Conservation (phyloP, 2,797 vertebrate species). For the Sandelia bainsii region DNA sequence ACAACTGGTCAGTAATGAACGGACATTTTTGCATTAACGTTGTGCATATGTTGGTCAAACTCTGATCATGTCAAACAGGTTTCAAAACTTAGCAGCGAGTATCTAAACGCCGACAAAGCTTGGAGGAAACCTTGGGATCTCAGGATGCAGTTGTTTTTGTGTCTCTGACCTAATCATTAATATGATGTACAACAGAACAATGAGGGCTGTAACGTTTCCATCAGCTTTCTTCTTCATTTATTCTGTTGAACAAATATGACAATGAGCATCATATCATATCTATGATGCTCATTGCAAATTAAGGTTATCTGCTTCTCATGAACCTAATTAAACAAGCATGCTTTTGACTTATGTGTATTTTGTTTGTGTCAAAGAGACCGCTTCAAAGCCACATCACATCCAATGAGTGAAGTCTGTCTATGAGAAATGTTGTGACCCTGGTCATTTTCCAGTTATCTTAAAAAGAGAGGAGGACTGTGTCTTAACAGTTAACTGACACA, state of each 20-base stretch:
- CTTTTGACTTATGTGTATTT: conserved; percentile 15
- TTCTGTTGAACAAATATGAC: background rate
- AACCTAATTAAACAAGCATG: conserved; percentile 70
- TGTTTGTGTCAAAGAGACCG: conserved; percentile 68
- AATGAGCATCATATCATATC: background rate
- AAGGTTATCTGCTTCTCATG: conserved; percentile 70
- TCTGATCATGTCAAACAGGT: too few species aligned
- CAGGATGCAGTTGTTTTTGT: too few species aligned
- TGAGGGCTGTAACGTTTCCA: background rate
- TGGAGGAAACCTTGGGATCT: too few species aligned
- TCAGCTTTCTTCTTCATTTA: background rate
- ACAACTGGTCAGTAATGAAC: too few species aligned
- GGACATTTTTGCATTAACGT: too few species aligned
- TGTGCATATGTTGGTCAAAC: too few species aligned
- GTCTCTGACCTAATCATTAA: too few species aligned
- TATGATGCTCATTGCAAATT: conserved; percentile 39
- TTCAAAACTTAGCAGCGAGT: too few species aligned
- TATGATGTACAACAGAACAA: background rate
- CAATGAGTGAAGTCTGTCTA: conserved; percentile 32
- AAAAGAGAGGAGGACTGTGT: conserved; percentile 15
- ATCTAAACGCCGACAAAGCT: too few species aligned
- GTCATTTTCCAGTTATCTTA: conserved; percentile 13
- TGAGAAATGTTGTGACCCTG: conserved; percentile 3
- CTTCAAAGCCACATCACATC: conserved; percentile 64
- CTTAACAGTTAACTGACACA: background rate